Evolutionary conservation across 1,140 invertebrate species (phyloP).

Genomic region (Bombus pascuorum): DNA sequence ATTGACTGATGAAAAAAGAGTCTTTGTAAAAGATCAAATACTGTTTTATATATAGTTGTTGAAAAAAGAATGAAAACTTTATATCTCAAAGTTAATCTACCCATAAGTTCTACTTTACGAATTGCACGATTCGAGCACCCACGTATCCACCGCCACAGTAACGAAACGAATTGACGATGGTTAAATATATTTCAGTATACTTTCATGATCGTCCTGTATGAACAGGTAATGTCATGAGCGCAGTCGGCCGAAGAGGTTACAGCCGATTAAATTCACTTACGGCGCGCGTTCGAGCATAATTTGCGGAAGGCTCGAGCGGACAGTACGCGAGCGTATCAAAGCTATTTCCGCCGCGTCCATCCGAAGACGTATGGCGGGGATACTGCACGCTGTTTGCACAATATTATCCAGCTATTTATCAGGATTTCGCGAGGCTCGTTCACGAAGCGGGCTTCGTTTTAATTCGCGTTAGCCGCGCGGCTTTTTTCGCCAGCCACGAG

Average conservation of each 20-base stretch:
- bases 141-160: too few species aligned
- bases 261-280: constrained; percentile 45
- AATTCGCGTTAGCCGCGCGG: constrained; percentile 48
- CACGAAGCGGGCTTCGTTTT: constrained; percentile 23
- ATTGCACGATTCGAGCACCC: neutral
- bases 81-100: too few species aligned
- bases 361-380: constrained; percentile 63
- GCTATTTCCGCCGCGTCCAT: constrained; percentile 50
- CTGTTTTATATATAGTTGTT: too few species aligned
- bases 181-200: neutral
- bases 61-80: too few species aligned
- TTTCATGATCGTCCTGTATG: neutral
- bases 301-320: constrained; percentile 9
- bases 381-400: constrained; percentile 72
- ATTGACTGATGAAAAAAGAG: too few species aligned
- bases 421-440: constrained; percentile 66
- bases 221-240: neutral
- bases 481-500: neutral
- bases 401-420: constrained; percentile 79
- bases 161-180: neutral
- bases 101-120: neutral
- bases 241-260: neutral
- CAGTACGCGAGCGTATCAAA: constrained; percentile 47
- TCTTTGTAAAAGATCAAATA: neutral
- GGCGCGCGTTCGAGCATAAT: constrained; percentile 20